phyloP scores from a whole-genome alignment of 2,797 vertebrate genomes.

The Moxostoma hubbsi region DNA sequence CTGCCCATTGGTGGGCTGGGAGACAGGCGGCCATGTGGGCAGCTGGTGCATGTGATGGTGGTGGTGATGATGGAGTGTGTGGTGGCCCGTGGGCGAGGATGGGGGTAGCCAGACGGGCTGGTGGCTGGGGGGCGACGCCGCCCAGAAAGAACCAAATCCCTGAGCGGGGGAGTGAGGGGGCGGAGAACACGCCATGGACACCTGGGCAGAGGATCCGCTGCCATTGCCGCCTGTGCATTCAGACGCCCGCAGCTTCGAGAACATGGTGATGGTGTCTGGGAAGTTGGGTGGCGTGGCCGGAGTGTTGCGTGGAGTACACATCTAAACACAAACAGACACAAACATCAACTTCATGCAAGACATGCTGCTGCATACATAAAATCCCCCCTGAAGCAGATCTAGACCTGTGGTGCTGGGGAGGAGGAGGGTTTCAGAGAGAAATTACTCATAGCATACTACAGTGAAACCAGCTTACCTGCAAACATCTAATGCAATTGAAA shows the following conservation, averaged over 20 bases:
- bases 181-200: constrained; percentile 84
- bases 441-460: too few species aligned
- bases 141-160: constrained; percentile 88
- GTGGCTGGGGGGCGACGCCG: constrained; percentile 86
- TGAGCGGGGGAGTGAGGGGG: constrained; percentile 80
- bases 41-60: constrained; percentile 81
- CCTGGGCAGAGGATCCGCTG: constrained; percentile 67
- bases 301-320: constrained; percentile 95
- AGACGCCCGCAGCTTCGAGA: constrained; percentile 90
- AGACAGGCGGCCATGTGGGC: constrained; percentile 84
- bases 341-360: not conserved
- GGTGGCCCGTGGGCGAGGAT: constrained; percentile 81
- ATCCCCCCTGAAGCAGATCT: too few species aligned
- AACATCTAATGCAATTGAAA: too few species aligned
- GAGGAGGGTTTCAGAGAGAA: too few species aligned
- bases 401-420: too few species aligned
- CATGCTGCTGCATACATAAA: too few species aligned
- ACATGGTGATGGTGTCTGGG: constrained; percentile 93
- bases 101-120: constrained; percentile 84
- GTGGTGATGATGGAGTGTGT: constrained; percentile 74
- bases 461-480: too few species aligned
- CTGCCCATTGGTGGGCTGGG: constrained; percentile 75
- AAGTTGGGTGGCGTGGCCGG: constrained; percentile 95
- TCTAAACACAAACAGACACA: constrained; percentile 71
- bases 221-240: constrained; percentile 78